Evolutionary conservation across 2,797 vertebrate genomes (phyloP).

Genomic region (Rhynchonycteris naso): DNA sequence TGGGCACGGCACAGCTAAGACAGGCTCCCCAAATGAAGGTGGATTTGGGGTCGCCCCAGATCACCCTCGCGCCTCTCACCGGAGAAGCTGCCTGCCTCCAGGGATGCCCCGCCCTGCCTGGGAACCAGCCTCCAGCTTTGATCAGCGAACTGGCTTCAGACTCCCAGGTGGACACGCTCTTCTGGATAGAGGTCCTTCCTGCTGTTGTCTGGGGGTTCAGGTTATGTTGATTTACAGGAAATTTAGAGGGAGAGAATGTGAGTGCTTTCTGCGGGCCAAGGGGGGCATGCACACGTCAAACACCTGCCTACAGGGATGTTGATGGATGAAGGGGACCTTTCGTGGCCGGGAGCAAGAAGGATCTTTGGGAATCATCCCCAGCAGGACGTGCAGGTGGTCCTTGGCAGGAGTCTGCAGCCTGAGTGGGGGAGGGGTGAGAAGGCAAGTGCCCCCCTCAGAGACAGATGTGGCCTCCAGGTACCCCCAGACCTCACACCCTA

Average conservation of each 20-base stretch:
- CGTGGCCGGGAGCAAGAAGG: not conserved
- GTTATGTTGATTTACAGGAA: accelerated
- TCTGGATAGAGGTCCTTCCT: too few relatives aligned
- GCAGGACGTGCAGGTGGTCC: not conserved
- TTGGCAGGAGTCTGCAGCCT: not conserved
- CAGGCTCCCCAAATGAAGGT: too few relatives aligned
- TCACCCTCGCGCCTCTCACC: not conserved
- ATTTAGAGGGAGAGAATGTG: accelerated
- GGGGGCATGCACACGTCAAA: not conserved
- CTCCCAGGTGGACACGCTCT: accelerated
- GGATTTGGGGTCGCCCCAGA: accelerated
- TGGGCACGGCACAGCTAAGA: accelerated
- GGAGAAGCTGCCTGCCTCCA: accelerated
- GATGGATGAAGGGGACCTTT: accelerated
- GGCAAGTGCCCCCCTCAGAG: not conserved
- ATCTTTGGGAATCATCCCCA: not conserved
- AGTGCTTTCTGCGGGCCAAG: accelerated
- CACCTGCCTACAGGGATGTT: not conserved
- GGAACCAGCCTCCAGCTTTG: too few relatives aligned
- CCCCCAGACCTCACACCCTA: accelerated
- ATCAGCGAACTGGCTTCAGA: accelerated
- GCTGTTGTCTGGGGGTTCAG: not conserved
- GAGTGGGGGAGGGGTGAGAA: not conserved
- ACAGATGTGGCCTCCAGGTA: not conserved
- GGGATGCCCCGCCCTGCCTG: accelerated